phyloP scores from a whole-genome alignment of 1,140 invertebrate genomes.

The Gonioctena quinquepunctata region DNA sequence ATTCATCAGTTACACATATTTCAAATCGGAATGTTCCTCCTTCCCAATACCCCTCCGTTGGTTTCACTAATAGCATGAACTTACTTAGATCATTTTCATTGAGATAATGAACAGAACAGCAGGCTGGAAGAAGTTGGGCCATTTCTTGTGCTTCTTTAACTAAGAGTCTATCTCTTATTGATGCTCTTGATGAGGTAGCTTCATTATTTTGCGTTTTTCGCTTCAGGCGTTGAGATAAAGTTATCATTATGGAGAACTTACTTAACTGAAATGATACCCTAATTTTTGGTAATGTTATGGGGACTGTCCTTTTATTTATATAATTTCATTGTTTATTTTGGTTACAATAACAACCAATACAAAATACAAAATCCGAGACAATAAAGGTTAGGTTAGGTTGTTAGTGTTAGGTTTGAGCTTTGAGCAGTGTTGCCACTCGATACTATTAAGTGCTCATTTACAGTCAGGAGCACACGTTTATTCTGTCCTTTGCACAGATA shows the following conservation, averaged over 20 bases:
- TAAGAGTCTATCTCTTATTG: slow-evolving; percentile 82
- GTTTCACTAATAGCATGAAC: slow-evolving; percentile 77
- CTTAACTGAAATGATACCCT: background rate
- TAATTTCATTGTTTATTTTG: too few species aligned
- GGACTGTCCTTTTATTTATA: too few species aligned
- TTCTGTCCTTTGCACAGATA: too few species aligned
- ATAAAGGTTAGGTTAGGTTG: too few species aligned
- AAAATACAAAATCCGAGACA: too few species aligned
- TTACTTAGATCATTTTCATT: slow-evolving; percentile 83
- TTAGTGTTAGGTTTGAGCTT: too few species aligned
- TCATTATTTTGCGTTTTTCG: slow-evolving; percentile 59
- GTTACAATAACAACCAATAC: too few species aligned
- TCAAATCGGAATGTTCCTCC: slow-evolving; percentile 86
- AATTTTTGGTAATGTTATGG: background rate
- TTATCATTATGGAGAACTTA: slow-evolving; percentile 66
- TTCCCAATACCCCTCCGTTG: slow-evolving; percentile 89
- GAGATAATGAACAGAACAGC: slow-evolving; percentile 79
- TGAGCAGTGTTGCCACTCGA: too few species aligned
- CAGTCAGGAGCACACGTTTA: too few species aligned
- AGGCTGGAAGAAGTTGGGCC: slow-evolving; percentile 79
- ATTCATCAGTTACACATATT: slow-evolving; percentile 88
- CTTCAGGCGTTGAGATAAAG: slow-evolving; percentile 78
- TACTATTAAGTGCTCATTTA: too few species aligned
- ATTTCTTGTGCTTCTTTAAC: slow-evolving; percentile 92
- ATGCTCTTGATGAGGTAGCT: slow-evolving; percentile 66